Evolutionary conservation across 2,797 vertebrate species (phyloP), one percentile per base, ranked within the genome.

Genomic region (Pipistrellus nathusii): DNA sequence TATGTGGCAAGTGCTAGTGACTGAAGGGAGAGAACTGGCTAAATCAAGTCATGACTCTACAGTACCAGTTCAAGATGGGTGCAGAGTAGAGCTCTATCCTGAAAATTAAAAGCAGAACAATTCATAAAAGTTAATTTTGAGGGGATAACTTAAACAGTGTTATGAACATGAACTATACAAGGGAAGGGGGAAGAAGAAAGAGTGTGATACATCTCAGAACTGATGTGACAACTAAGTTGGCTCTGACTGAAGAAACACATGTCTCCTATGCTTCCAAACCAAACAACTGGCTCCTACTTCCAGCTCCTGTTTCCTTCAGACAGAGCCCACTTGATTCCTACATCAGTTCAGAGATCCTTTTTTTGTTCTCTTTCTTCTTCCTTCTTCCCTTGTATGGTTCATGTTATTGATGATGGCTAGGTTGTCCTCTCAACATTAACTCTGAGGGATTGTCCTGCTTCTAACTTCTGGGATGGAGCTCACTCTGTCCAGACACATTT

Each of bases 281-380:
- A 86, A 75, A 32, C 17, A 57, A 30, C 83, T 73, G 59, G 17
- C 35, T 81, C n/a, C 11, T 51, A 9, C 8, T 14, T 88, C 25
- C 23, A n/a, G 38, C 62, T 93, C 57, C 46, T 73, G 5, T 75
- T 89, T 87, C 44, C 73, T 91, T 85, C n/a, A 87, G 55, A 84
- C 3, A 85, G 3, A 55, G 71, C 21, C 80, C 55, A 59, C 5
- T 73, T 77, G n/a, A 32, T 64, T 83, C 55, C 35, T 38, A 18
- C 41, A 35, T 44, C 18, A 64, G 12, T 14, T 64, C 41, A 32
- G 10, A 66, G 6, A 75, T 66, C 21, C 30, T 41, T 23, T 2
- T 41, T 41, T 41, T 41, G 8, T 41, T 81, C 25, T 4, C 8
- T 69, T 17, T 81, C 66, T 78, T 82, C 6, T 73, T 88, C 32